Conservation (phyloP, 2,113 vertebrate genomes). For the Siniperca knerii region DNA sequence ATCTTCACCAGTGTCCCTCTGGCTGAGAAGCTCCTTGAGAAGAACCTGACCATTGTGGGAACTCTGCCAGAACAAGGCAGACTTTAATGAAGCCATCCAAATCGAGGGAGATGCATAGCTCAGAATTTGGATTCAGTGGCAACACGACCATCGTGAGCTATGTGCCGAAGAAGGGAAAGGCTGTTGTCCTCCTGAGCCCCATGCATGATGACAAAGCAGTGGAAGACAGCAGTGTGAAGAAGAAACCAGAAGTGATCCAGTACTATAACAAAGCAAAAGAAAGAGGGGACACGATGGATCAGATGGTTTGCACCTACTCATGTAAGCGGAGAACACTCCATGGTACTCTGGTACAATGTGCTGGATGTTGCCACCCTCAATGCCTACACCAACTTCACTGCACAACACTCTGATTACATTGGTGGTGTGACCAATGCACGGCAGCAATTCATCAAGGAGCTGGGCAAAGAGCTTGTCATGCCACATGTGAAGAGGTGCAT, state of each 20-base stretch:
- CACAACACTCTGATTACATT: no score
- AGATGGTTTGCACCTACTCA: neutral
- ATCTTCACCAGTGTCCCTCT: no score
- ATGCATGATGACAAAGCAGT: neutral
- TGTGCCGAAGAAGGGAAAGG: slow-evolving; percentile 8
- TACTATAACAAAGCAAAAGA: slow-evolving; percentile 1
- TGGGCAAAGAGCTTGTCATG: no score
- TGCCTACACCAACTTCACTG: no score
- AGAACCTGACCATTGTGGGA: no score
- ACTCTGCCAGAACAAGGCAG: no score
- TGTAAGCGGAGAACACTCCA: neutral
- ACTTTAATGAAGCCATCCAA: neutral
- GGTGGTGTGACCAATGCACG: no score
- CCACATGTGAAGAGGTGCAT: no score
- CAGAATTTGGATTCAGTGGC: slow-evolving; percentile 3
- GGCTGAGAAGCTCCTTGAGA: no score
- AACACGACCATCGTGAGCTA: slow-evolving; percentile 23
- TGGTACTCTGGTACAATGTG: no score
- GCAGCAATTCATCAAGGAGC: no score
- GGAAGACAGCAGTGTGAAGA: neutral
- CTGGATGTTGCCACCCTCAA: no score
- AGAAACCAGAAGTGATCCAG: neutral
- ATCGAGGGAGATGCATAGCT: neutral
- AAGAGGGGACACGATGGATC: slow-evolving; percentile 1
- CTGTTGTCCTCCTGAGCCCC: neutral